Percentiles rank a stretch among this genome's conserved stretches.
Evolutionary conservation across 2,113 vertebrate species (phyloP).

Genomic region (Carassius auratus): DNA sequence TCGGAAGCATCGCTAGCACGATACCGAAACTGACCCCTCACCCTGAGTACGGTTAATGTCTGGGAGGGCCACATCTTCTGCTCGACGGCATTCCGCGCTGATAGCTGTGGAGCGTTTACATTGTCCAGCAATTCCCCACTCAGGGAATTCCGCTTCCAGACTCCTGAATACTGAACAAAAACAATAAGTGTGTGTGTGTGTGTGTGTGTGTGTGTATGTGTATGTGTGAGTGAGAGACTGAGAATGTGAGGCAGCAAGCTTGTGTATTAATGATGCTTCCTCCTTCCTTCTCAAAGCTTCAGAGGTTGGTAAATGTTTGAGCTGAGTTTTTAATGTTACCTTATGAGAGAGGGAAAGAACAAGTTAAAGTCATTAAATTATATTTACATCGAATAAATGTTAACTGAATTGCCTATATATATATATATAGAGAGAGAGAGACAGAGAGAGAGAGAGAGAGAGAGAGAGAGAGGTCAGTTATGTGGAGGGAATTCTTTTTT

Average conservation of each 20-base stretch:
- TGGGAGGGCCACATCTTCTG: slow-evolving; percentile 45
- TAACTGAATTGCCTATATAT: no score
- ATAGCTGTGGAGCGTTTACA: slow-evolving; percentile 43
- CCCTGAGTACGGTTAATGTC: slow-evolving; percentile 54
- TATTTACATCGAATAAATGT: not conserved
- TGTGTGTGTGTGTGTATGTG: no score
- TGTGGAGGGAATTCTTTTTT: not conserved
- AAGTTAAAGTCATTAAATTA: not conserved
- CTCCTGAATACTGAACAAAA: slow-evolving; percentile 44
- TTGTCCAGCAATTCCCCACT: slow-evolving; percentile 61
- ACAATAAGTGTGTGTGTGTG: slow-evolving; percentile 48
- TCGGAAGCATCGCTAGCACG: slow-evolving; percentile 60
- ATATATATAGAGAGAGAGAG: no score
- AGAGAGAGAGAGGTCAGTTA: not conserved
- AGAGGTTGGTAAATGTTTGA: not conserved
- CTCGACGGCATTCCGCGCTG: slow-evolving; percentile 42
- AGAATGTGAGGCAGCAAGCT: slow-evolving; percentile 26
- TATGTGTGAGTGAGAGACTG: slow-evolving; percentile 24
- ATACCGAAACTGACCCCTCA: slow-evolving; percentile 58
- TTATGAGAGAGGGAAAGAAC: not conserved
- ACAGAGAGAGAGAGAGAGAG: no score
- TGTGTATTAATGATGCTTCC: slow-evolving; percentile 49
- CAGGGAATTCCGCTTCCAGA: slow-evolving; percentile 62
- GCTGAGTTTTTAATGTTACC: slow-evolving; percentile 50
- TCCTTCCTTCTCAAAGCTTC: slow-evolving; percentile 47